Evolutionary conservation across 2,888 invertebrate species (phyloP).

Genomic region (Perithous albicinctus): DNA sequence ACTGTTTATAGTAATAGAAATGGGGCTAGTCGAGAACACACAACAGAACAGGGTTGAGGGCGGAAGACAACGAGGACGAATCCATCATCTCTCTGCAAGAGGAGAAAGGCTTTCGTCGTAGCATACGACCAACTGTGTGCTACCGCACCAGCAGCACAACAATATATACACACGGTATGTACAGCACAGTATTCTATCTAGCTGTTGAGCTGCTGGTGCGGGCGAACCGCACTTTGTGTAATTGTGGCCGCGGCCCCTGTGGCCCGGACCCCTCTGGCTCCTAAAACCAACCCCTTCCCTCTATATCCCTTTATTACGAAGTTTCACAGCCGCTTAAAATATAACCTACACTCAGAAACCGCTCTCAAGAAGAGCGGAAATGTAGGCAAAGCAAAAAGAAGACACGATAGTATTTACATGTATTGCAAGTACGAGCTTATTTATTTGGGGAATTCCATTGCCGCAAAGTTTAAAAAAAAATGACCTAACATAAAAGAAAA

Average conservation of each 20-base stretch:
- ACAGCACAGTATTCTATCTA: slow-evolving; percentile 74
- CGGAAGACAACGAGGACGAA: slow-evolving; percentile 64
- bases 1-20: slow-evolving; percentile 21
- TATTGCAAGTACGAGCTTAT: background rate
- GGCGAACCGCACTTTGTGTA: slow-evolving; percentile 80
- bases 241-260: slow-evolving; percentile 79
- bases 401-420: slow-evolving; percentile 1
- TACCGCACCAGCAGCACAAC: slow-evolving; percentile 20
- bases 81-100: slow-evolving; percentile 64
- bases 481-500: background rate
- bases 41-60: slow-evolving; percentile 51
- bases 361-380: slow-evolving; percentile 36
- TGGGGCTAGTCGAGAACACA: slow-evolving; percentile 49
- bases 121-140: slow-evolving; percentile 58
- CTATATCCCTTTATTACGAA: slow-evolving; percentile 72
- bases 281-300: slow-evolving; percentile 73
- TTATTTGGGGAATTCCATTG: background rate
- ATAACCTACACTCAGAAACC: slow-evolving; percentile 70
- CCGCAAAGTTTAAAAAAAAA: background rate
- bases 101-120: slow-evolving; percentile 66
- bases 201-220: slow-evolving; percentile 58
- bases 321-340: slow-evolving; percentile 78
- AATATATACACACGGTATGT: slow-evolving; percentile 69
- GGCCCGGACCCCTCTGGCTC: slow-evolving; percentile 74
- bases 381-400: slow-evolving; percentile 35